Base-by-base conservation (phyloP, 64 coral and sea anemone species). In the Exaiptasia diaphana region DNA sequence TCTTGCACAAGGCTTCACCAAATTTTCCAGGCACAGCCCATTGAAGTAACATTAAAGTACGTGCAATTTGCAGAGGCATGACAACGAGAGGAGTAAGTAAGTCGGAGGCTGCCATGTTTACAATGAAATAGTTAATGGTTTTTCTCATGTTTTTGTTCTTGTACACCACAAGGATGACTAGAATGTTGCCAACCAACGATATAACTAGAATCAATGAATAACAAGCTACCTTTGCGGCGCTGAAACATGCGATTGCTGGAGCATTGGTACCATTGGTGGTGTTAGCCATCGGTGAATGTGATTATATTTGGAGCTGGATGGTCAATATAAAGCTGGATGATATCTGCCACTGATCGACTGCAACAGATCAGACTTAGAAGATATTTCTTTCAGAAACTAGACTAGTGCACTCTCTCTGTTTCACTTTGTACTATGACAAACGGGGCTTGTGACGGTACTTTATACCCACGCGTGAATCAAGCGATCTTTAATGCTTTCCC, bases 71-170 rank as follows among this genome's bases (percentile, higher is more conserved):
- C 69, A 73, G 20, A 13, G 69, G 69, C 69, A 73, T 73, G 2
- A 73, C 69, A 12, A 73, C 11, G 5, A 73, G 28, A 30, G 69
- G 69, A 37, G 44, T 73, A 21, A 73, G 39, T 2, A 73, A 11
- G 33, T 73, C 69, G 33, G 38, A 45, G 17, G 69, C 69, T 73
- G 69, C 69, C 69, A 73, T 73, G 69, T 73, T 73, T 3, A 73
- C 69, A 18, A 73, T 73, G 13, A 73, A 73, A 37, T 37, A 73
- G 44, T 73, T 73, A 37, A 73, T 73, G 20, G 69, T 73, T 23
- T 73, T 73, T 73, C 69, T 73, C 69, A 73, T 73, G 69, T 73
- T 73, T 73, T 43, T 73, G 69, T 73, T 73, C 69, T 73, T 73
- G 69, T 73, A 73, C 30, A 73, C 69, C 36, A 73, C 69, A 18